phyloP scores from a whole-genome alignment of 2,797 vertebrate species.

The Nyctalus aviator region DNA sequence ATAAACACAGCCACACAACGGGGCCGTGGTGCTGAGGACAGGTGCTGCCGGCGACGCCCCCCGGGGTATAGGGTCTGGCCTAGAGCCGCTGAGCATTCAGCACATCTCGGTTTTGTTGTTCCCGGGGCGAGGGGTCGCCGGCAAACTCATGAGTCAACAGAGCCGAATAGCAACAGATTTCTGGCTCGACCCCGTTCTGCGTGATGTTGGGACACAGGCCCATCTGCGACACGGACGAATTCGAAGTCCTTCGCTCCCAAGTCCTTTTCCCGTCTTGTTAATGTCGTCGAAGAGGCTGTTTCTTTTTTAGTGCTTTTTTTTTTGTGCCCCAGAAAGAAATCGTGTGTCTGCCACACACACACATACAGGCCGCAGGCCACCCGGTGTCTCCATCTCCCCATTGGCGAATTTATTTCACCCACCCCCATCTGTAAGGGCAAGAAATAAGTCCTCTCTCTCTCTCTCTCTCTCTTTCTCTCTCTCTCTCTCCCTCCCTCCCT shows the following conservation, averaged over 20 bases:
- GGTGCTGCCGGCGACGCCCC: not conserved
- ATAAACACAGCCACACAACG: too few relatives aligned
- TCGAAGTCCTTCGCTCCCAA: too few relatives aligned
- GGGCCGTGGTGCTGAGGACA: rapidly evolving
- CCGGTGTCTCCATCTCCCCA: rapidly evolving
- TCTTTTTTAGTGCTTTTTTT: not conserved
- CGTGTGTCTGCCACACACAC: rapidly evolving
- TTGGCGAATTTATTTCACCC: too few relatives aligned
- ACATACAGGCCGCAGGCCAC: rapidly evolving
- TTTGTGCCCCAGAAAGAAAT: not conserved
- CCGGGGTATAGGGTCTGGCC: not conserved
- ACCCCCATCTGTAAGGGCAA: not conserved
- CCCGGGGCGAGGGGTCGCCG: not conserved
- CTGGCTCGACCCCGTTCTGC: not conserved
- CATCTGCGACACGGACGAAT: too few relatives aligned
- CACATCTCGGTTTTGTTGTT: not conserved
- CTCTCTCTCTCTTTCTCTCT: rapidly evolving
- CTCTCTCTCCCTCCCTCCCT: not conserved
- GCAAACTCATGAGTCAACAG: too few relatives aligned
- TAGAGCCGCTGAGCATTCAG: rapidly evolving
- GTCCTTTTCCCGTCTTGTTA: not conserved
- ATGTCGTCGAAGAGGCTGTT: rapidly evolving
- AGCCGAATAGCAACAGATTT: too few relatives aligned
- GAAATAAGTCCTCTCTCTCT: not conserved
- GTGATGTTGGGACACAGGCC: rapidly evolving